phyloP scores from a whole-genome alignment of 2,113 vertebrate species.

The Stictonetta naevosa region DNA sequence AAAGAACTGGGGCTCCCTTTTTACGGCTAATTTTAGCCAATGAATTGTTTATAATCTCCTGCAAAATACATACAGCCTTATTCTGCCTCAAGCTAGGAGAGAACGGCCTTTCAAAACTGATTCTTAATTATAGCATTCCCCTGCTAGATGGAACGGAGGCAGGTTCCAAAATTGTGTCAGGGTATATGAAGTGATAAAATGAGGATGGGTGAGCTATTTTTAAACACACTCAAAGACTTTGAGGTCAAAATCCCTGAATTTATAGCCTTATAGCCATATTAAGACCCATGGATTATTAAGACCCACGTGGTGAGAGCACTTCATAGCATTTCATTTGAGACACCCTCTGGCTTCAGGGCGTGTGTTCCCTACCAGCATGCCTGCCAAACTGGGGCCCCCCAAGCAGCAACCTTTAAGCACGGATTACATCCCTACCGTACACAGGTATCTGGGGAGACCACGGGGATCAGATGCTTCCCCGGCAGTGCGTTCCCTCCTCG shows the following conservation, averaged over 20 bases:
- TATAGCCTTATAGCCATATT: conserved; percentile 5
- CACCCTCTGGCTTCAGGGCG: background rate
- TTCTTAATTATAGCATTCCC: conserved; percentile 59
- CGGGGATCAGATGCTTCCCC: background rate
- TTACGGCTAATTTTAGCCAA: conserved; percentile 54
- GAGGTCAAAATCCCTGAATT: conserved; percentile 64
- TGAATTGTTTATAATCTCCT: conserved; percentile 57
- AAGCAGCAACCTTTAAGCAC: background rate
- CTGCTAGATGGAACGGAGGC: conserved; percentile 18
- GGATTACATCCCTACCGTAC: background rate
- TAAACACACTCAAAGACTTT: conserved; percentile 22
- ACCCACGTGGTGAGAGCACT: background rate
- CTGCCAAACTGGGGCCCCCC: background rate
- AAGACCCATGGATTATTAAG: conserved; percentile 27
- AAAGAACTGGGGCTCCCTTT: conserved; percentile 51
- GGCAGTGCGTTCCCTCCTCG: background rate
- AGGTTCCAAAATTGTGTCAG: conserved; percentile 27
- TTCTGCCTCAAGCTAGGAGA: conserved; percentile 48
- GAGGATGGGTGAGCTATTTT: conserved; percentile 47
- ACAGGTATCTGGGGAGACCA: background rate
- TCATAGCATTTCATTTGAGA: background rate
- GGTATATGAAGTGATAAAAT: conserved; percentile 38
- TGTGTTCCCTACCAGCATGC: background rate
- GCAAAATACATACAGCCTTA: conserved; percentile 36
- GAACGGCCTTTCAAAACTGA: conserved; percentile 43